Evolutionary conservation across 2,888 invertebrate species (phyloP).

Genomic region (Zeuzera pyrina): DNA sequence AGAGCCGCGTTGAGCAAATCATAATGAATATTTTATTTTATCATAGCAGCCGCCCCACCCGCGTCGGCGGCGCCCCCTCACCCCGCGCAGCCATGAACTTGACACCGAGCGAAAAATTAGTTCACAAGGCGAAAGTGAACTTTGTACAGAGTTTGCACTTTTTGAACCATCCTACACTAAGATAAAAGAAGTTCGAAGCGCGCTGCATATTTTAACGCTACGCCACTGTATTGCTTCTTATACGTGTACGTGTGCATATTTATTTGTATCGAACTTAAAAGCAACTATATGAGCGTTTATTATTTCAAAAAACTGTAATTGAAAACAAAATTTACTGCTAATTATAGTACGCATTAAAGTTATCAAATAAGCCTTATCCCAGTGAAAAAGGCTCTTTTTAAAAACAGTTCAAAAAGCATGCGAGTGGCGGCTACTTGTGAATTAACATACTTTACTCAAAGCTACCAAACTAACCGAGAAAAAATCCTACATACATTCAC

Average conservation of each 20-base stretch:
- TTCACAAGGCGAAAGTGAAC: slow-evolving; percentile 71
- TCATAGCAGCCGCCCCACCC: slow-evolving; percentile 41
- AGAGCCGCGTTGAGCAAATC: slow-evolving; percentile 62
- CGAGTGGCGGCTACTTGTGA: slow-evolving; percentile 49
- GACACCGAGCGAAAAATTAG: slow-evolving; percentile 72
- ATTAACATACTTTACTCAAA: slow-evolving; percentile 70
- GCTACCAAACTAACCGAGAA: slow-evolving; percentile 64
- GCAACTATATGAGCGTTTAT: neutral
- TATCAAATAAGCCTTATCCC: slow-evolving; percentile 11
- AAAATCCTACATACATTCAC: slow-evolving; percentile 64
- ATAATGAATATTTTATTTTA: slow-evolving; percentile 74
- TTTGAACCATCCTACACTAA: slow-evolving; percentile 63
- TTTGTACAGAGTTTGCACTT: slow-evolving; percentile 69
- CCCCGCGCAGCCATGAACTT: slow-evolving; percentile 59
- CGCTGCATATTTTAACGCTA: slow-evolving; percentile 3
- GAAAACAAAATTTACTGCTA: slow-evolving; percentile 35
- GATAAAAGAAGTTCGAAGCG: slow-evolving; percentile 58
- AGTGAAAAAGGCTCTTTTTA: slow-evolving; percentile 26
- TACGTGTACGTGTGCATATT: no score
- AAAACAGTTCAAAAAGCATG: slow-evolving; percentile 47
- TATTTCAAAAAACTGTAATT: no score
- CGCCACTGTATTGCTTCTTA: neutral
- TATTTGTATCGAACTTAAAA: no score
- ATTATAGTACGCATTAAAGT: slow-evolving; percentile 33
- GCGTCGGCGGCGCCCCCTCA: slow-evolving; percentile 19